Evolutionary conservation across 2,888 invertebrate species (phyloP).

Genomic region (Petrolisthes manimaculis): DNA sequence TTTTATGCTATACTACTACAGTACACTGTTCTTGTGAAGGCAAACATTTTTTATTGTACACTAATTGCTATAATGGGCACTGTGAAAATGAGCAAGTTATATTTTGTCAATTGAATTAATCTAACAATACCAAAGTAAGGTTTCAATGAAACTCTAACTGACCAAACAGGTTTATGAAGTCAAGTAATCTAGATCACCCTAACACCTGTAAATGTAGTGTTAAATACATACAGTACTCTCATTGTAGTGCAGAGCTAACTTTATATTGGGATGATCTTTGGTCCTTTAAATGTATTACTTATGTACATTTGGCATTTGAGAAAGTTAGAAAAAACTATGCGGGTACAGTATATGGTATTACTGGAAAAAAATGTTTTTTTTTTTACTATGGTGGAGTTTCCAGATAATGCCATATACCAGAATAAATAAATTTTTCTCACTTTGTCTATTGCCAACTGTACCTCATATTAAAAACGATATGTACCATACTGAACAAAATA

Average conservation of each 20-base stretch:
- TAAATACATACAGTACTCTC: no score
- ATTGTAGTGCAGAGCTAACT: no score
- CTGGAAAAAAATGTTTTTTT: not conserved
- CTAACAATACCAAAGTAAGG: not conserved
- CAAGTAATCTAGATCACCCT: not conserved
- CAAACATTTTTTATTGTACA: not conserved
- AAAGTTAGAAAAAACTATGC: no score
- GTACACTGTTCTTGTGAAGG: no score
- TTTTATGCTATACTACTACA: no score
- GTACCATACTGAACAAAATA: no score
- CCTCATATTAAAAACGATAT: no score
- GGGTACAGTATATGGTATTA: not conserved
- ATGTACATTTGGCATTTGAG: not conserved
- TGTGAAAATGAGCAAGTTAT: not conserved
- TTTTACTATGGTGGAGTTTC: not conserved
- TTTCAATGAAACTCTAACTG: not conserved
- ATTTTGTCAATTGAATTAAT: not conserved
- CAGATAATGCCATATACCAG: not conserved
- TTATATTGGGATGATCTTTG: not conserved
- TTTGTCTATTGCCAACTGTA: no score
- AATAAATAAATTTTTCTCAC: no score
- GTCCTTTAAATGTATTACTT: not conserved
- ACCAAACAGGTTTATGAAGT: not conserved
- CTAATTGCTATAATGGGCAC: not conserved
- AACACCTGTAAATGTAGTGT: not conserved